Evolutionary conservation across 2,797 vertebrate genomes (phyloP).

Genomic region (Anguilla megastoma): DNA sequence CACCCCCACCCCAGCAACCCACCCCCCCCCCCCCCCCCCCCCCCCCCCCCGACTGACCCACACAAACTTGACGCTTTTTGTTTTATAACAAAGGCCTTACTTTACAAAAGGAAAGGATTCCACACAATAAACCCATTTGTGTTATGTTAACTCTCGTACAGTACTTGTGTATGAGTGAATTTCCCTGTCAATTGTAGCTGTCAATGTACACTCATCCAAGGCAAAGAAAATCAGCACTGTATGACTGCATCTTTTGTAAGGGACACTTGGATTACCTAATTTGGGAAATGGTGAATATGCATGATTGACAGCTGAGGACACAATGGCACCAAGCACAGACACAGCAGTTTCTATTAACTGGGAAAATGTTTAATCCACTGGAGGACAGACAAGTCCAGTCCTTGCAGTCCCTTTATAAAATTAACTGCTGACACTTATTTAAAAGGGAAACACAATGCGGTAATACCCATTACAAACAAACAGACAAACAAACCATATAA

Average conservation of each 20-base stretch:
- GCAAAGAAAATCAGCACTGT: conserved; percentile 17
- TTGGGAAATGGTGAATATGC: conserved; percentile 16
- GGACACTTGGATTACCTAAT: conserved; percentile 10
- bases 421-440: not conserved
- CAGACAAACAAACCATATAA: not conserved
- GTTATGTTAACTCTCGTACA: not conserved
- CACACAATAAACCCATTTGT: not conserved
- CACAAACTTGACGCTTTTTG: not conserved
- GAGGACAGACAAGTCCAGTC: not conserved
- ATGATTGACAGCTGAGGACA: conserved; percentile 12
- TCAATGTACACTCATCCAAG: conserved; percentile 5
- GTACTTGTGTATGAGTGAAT: not conserved
- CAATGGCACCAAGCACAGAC: conserved; percentile 2
- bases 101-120: not conserved
- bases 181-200: not conserved
- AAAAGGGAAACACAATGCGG: not conserved
- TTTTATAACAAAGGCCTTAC: conserved; percentile 17
- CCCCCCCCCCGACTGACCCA: not conserved
- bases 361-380: not conserved
- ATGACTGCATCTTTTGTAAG: conserved; percentile 23
- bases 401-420: conserved; percentile 4
- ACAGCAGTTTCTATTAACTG: not conserved
- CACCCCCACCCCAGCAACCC: too few species aligned
- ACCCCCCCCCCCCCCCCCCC: too few species aligned
- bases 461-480: conserved; percentile 11